Base-by-base conservation (phyloP, 2,888 invertebrate species). In the Tetragnatha montana region DNA sequence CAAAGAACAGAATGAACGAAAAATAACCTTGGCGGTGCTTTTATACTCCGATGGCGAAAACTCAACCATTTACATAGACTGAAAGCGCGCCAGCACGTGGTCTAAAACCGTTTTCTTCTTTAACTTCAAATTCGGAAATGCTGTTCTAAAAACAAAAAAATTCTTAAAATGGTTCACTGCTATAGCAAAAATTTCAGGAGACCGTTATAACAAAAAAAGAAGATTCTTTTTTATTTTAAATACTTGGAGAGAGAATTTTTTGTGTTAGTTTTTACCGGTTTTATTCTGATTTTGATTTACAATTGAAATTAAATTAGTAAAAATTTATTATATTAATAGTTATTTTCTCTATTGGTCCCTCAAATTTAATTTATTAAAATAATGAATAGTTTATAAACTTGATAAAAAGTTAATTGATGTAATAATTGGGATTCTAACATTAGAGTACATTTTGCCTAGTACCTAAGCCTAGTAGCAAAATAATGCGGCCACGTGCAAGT, bases 11-110 rank as follows among this genome's bases (percentile, higher is more conserved):
- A 85, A 79, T 85, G 85, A 85, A 60, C 70, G 78, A 51, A 69
- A 70, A 49, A 12, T 78, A 85, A 85, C 85, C 85, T 85, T 85
- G 85, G 85, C 85, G 85, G 19, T 78, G 79, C 78, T 79, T 85
- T 85, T 85, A 85, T 85, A 85, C 85, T 78, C 60, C 50, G 69
- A 78, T 85, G 85, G 85, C 85, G 85, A 69, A 78, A 69, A 70
- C 71, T 70, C 78, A 49, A 68, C 71, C 78, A 85, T 85, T 85
- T 85, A 85, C 85, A 85, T 85, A 85, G 79, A 35, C 76, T 70
- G 85, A 85, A 78, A 85, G 70, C 68, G 68, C 75, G 75, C 75
- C 84, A 76, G 84, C 68, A 76, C 70, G 84, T 69, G 82, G 51
- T 10, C 82, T 51, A 71, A 49, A 70, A 22, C 35, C 21, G n/a